These are phyloP conservation scores for Microctonus hyperodae DNA, from an alignment of 2,888 invertebrate species.

Conservation along the genomic window DNA sequence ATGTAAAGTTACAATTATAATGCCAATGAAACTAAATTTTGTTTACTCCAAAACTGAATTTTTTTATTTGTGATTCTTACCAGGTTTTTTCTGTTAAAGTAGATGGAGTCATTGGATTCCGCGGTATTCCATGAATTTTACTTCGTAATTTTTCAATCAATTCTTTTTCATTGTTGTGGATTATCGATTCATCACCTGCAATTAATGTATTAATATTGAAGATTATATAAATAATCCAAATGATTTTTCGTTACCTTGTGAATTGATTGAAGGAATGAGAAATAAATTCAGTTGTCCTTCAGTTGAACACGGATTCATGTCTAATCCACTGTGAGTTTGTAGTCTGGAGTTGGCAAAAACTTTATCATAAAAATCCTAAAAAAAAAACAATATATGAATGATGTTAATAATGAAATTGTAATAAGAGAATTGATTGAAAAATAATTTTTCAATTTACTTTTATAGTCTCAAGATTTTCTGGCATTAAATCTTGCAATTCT, in stretches of 20 bases:
- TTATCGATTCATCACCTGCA: slow-evolving; percentile 47
- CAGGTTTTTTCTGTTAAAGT: slow-evolving; percentile 82
- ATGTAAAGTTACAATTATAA: slow-evolving; percentile 28
- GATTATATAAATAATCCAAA: too few species aligned
- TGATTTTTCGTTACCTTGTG: too few species aligned
- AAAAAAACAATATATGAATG: slow-evolving; percentile 30
- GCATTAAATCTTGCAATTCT: slow-evolving; percentile 76
- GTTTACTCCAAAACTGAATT: slow-evolving; percentile 14
- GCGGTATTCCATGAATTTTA: slow-evolving; percentile 74
- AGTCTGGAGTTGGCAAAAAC: slow-evolving; percentile 72
- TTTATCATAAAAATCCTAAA: slow-evolving; percentile 63
- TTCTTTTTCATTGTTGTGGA: slow-evolving; percentile 61
- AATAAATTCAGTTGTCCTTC: slow-evolving; percentile 75
- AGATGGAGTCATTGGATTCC: slow-evolving; percentile 76
- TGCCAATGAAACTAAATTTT: slow-evolving; percentile 20
- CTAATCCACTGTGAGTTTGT: slow-evolving; percentile 73
- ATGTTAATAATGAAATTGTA: background rate
- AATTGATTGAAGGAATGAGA: slow-evolving; percentile 71
- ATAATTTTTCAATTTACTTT: slow-evolving; percentile 62
- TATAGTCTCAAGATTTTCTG: slow-evolving; percentile 68
- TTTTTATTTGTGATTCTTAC: slow-evolving; percentile 60
- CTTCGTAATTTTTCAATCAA: slow-evolving; percentile 73
- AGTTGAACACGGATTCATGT: slow-evolving; percentile 68
- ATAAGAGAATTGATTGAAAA: too few species aligned
- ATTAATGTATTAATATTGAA: background rate